Evolutionary conservation across 2,113 vertebrate genomes (phyloP).

Genomic region (cattle (Bos taurus)): DNA sequence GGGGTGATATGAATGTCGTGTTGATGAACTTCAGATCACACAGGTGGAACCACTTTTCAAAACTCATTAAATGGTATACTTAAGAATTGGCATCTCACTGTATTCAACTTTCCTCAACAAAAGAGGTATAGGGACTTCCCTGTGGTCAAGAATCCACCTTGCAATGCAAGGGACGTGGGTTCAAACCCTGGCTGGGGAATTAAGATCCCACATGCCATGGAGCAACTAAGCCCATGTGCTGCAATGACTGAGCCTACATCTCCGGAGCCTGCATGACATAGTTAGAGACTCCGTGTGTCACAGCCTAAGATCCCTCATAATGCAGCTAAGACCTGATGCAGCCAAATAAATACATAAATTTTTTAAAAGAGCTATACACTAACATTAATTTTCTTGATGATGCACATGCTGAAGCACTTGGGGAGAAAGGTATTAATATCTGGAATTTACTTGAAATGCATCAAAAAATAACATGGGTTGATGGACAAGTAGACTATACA

Average conservation of each 20-base stretch:
- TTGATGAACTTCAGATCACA: neutral
- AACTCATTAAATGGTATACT: neutral
- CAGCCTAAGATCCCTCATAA: neutral
- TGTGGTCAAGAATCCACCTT: neutral
- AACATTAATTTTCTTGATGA: neutral
- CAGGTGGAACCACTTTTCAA: neutral
- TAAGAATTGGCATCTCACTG: neutral
- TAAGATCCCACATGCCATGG: neutral
- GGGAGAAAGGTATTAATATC: neutral
- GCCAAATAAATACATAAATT: neutral
- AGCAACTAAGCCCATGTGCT: neutral
- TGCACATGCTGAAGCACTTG: neutral
- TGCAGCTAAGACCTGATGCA: neutral
- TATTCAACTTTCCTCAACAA: neutral
- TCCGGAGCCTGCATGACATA: neutral
- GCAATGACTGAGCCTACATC: neutral
- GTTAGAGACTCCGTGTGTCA: fast-evolving
- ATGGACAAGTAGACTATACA: fast-evolving
- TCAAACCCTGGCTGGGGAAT: neutral
- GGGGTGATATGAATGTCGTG: neutral
- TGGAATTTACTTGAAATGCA: neutral
- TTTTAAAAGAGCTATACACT: neutral
- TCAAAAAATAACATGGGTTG: neutral
- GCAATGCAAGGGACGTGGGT: neutral
- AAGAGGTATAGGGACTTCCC: neutral